A percentile compares a stretch with the other conserved stretches of the same genome.
Evolutionary conservation across 2,113 vertebrate genomes (phyloP).

Genomic region (Pterocles gutturalis): DNA sequence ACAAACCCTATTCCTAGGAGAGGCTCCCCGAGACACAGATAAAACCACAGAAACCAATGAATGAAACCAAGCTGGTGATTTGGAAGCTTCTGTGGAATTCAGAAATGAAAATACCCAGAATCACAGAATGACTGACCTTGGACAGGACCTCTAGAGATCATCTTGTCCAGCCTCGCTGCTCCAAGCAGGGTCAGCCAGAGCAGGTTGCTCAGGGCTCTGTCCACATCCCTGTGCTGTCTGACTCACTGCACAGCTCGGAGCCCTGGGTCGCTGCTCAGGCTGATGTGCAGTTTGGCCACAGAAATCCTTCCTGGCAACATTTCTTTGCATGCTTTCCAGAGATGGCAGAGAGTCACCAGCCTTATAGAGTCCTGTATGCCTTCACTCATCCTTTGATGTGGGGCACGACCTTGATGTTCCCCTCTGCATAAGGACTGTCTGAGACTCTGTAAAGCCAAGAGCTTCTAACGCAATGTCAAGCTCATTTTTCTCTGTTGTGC

Average conservation of each 20-base stretch:
- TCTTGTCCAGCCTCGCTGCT: neutral
- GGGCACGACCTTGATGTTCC: neutral
- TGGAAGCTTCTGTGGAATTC: neutral
- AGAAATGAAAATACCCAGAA: neutral
- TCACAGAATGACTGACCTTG: neutral
- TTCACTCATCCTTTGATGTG: neutral
- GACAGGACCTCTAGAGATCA: neutral
- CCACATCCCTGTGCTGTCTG: neutral
- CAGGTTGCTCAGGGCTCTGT: neutral
- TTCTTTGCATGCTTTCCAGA: neutral
- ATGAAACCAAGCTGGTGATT: neutral
- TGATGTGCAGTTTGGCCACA: neutral
- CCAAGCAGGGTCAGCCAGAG: neutral
- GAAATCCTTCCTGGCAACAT: neutral
- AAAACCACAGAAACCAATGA: neutral
- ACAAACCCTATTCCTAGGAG: neutral
- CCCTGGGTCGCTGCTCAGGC: rapidly evolving
- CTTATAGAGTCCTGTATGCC: neutral
- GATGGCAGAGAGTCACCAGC: neutral
- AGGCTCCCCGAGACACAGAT: neutral
- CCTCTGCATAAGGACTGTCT: neutral
- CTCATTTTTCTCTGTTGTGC: neutral
- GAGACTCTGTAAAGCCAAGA: neutral
- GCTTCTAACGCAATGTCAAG: neutral
- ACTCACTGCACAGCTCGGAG: neutral